These are phyloP conservation scores for Megalops cyprinoides DNA, from an alignment of 2,797 vertebrate species.

Conservation along the genomic window DNA sequence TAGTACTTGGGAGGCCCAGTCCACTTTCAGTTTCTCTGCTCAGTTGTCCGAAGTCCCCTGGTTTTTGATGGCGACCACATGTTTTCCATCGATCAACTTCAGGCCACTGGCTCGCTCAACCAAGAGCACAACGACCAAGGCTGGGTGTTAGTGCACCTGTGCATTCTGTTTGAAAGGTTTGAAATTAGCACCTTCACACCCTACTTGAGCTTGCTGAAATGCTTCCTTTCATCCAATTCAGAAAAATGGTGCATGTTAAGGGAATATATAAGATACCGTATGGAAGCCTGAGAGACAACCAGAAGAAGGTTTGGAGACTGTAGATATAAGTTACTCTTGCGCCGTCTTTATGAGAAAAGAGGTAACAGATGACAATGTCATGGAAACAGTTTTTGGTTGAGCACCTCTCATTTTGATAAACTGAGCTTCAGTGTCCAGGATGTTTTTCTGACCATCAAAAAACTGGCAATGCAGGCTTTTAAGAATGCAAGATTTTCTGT, in stretches of 20 bases:
- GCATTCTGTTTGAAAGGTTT: background rate
- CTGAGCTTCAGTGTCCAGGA: too few relatives aligned
- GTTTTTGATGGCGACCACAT: background rate
- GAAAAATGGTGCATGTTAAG: background rate
- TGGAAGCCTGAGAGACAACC: background rate
- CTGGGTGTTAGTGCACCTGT: background rate
- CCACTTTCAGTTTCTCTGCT: too few relatives aligned
- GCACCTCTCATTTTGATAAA: too few relatives aligned
- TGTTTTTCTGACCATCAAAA: too few relatives aligned
- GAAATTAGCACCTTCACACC: background rate
- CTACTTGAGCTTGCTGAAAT: too few relatives aligned
- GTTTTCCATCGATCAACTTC: background rate
- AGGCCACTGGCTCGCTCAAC: background rate
- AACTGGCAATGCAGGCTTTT: too few relatives aligned
- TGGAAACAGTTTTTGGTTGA: too few relatives aligned
- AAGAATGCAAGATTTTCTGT: too few relatives aligned
- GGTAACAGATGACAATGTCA: too few relatives aligned
- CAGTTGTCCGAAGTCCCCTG: too few relatives aligned
- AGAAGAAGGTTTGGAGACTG: background rate
- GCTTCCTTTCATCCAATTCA: background rate
- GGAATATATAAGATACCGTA: background rate
- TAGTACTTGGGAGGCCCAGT: background rate
- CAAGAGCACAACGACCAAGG: background rate
- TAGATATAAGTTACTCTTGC: too few relatives aligned
- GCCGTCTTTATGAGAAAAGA: too few relatives aligned